A percentile compares a stretch with the other conserved stretches of the same genome.
phyloP scores from a whole-genome alignment of 1,140 invertebrate genomes.

The Marisa cornuarietis region DNA sequence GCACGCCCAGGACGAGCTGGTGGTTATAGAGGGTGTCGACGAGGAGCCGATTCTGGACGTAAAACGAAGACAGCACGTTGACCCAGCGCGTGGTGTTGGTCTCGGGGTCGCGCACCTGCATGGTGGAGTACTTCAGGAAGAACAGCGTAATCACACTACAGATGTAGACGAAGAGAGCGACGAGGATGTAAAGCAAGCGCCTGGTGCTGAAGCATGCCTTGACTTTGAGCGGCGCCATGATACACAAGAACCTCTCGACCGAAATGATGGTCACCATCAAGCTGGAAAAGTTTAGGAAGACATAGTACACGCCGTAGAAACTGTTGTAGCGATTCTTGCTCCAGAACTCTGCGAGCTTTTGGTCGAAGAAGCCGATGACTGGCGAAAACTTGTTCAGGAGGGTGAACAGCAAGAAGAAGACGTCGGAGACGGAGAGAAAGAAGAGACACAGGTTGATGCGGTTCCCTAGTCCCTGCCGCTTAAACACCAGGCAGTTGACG shows the following conservation, averaged over 20 bases:
- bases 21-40: conserved; percentile 4
- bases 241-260: not conserved
- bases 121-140: not conserved
- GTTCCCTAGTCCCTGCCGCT: conserved; percentile 9
- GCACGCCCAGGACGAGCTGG: conserved; percentile 5
- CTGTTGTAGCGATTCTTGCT: no score
- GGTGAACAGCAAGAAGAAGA: not conserved
- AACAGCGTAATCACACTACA: not conserved
- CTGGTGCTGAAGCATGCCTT: no score
- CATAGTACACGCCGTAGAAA: no score
- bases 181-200: not conserved
- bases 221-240: no score
- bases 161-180: conserved; percentile 1
- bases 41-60: not conserved
- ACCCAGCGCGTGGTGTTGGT: conserved; percentile 5
- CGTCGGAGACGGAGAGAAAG: not conserved
- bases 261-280: not conserved
- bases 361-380: not conserved
- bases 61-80: conserved; percentile 2
- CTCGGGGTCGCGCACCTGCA: not conserved
- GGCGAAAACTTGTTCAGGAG: not conserved
- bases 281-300: no score
- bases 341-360: not conserved
- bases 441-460: conserved; percentile 13
- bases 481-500: conserved; percentile 22